Base-by-base conservation (phyloP, 1,140 invertebrate genomes). In the Leptopilina clavipes region DNA sequence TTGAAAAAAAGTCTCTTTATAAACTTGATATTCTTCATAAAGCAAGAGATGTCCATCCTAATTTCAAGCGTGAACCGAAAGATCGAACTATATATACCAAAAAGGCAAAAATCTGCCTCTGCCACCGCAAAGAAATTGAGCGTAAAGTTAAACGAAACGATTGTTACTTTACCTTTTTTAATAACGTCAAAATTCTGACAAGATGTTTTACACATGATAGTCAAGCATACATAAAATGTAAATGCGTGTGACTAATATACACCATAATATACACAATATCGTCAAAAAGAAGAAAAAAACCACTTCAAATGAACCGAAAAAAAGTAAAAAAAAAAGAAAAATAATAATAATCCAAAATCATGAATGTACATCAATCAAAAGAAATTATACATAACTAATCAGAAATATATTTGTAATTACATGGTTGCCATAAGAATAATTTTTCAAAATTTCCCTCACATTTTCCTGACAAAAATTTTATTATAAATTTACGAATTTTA, bases 111-210 rank as follows among this genome's bases (percentile, higher is more conserved):
- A 65, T 65, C 59, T n/a, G 22, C 59, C n/a, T n/a, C n/a, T 65
- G 59, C 25, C 59, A 31, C 22, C 19, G 25, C 37, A 40, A 65
- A 65, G 59, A 65, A 65, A 31, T 22, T 10, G 25, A 65, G 59
- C 59, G 59, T 65, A 31, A 6, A 11, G 59, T n/a, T 12, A 65
- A 65, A 65, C 59, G 59, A 65, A 65, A 65, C 25, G 59, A 65
- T 65, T 65, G 59, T 65, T 65, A 31, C 59, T 65, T 31, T 31
- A 31, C 22, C 6, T 31, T 65, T 65, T 65, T 65, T 65, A 37
- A n/a, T 31, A 31, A 22, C n/a, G 59, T 65, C 59, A 65, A 65
- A n/a, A 65, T n/a, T 65, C 14, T 25, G 19, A 59, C 18, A 22
- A 59, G 54, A 59, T 19, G 54, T 22, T 59, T 6, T 2, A 59